phyloP scores from a whole-genome alignment of 2,797 vertebrate genomes.

The Smutsia gigantea region DNA sequence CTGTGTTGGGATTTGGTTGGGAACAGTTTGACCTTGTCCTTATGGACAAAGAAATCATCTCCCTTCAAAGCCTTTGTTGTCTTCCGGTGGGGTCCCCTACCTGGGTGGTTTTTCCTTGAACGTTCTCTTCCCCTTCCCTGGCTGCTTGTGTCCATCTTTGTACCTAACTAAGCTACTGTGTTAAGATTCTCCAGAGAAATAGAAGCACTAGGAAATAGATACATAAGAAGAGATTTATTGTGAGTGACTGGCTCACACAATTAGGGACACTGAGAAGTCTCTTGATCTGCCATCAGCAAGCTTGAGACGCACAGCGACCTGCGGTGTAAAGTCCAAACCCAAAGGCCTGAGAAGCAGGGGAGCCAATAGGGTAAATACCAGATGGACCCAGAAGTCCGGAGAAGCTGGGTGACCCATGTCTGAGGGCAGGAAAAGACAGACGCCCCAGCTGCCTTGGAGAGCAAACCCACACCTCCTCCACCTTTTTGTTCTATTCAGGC shows the following conservation, averaged over 20 bases:
- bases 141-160: too few species aligned
- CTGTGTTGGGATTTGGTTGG: too few species aligned
- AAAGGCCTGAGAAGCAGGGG: neutral
- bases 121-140: too few species aligned
- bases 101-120: too few species aligned
- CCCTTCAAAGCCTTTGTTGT: too few species aligned
- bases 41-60: too few species aligned
- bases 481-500: neutral
- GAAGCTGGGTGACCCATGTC: neutral
- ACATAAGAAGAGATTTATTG: neutral
- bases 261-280: neutral
- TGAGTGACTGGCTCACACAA: neutral
- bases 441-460: neutral
- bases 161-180: too few species aligned
- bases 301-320: neutral
- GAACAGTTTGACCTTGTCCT: too few species aligned
- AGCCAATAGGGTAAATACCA: too few species aligned
- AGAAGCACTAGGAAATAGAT: too few species aligned
- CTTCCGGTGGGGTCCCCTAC: too few species aligned
- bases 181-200: too few species aligned
- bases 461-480: neutral
- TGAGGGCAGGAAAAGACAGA: neutral
- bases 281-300: neutral
- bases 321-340: neutral
- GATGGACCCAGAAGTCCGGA: neutral